These are phyloP conservation scores for Margaritifera margaritifera DNA, from an alignment of 2,888 invertebrate species.

Conservation along the genomic window DNA sequence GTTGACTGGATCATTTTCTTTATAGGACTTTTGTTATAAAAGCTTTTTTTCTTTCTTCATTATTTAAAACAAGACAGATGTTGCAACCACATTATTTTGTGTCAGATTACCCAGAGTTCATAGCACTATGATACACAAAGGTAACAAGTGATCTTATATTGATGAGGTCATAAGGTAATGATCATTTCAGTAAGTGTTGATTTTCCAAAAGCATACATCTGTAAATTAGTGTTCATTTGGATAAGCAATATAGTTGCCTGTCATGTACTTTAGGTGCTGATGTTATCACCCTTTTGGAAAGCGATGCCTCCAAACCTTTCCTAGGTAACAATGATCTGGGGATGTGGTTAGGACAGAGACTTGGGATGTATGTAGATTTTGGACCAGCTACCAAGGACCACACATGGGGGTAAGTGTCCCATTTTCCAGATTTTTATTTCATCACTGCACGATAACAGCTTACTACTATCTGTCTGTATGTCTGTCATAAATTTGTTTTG, in stretches of 20 bases:
- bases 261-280: conserved; percentile 66
- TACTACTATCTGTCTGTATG: background rate
- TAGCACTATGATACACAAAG: background rate
- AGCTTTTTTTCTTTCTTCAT: background rate
- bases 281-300: conserved; percentile 71
- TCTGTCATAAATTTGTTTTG: no score
- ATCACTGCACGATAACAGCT: background rate
- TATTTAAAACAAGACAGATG: background rate
- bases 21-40: background rate
- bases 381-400: conserved; percentile 72
- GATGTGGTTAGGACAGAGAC: conserved; percentile 70
- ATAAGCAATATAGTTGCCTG: conserved; percentile 4
- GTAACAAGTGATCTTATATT: background rate
- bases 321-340: conserved; percentile 73
- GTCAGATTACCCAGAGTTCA: no score
- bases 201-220: background rate
- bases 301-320: conserved; percentile 73
- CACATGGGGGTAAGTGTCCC: conserved; percentile 71
- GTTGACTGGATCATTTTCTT: no score
- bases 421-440: background rate
- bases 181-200: background rate
- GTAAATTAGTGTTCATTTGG: background rate
- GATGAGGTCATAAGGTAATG: no score
- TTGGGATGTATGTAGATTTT: conserved; percentile 73
- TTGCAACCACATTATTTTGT: no score